phyloP scores from a whole-genome alignment of 2,888 invertebrate genomes.

The Galerucella nymphaeae region DNA sequence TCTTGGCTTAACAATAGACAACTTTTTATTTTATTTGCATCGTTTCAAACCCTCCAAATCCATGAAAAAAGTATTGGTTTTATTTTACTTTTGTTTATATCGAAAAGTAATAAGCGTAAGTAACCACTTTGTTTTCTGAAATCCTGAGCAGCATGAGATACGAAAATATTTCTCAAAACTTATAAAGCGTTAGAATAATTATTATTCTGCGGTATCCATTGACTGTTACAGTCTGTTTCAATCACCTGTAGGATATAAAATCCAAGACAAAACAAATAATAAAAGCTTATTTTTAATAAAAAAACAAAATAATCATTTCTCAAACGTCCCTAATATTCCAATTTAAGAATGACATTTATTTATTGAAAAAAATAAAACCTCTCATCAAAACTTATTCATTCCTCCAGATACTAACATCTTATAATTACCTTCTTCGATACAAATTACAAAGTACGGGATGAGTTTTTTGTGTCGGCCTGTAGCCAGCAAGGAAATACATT shows the following conservation, averaged over 20 bases:
- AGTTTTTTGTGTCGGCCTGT: conserved; percentile 64
- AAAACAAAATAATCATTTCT: conserved; percentile 15
- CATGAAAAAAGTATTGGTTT: not conserved
- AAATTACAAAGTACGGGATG: conserved; percentile 65
- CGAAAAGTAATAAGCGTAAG: too few relatives aligned
- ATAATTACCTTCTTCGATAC: conserved; percentile 65
- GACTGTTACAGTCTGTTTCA: not conserved
- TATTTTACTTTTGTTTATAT: not conserved
- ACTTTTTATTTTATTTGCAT: not conserved
- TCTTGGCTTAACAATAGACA: conserved; percentile 35
- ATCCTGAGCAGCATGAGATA: too few relatives aligned
- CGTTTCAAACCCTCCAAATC: not conserved
- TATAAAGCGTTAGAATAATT: too few relatives aligned
- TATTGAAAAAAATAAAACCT: conserved; percentile 55
- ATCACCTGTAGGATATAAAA: not conserved
- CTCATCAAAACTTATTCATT: conserved; percentile 58
- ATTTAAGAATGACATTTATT: conserved; percentile 51
- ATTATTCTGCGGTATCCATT: not conserved
- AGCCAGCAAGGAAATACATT: conserved; percentile 65
- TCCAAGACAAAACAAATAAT: not conserved
- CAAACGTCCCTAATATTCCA: conserved; percentile 27
- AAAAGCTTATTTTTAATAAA: not conserved
- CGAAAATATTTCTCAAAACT: too few relatives aligned
- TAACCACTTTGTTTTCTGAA: too few relatives aligned
- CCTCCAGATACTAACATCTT: conserved; percentile 56